Evolutionary conservation across 2,888 invertebrate species (phyloP).

Genomic region (Perizoma flavofasciatum): DNA sequence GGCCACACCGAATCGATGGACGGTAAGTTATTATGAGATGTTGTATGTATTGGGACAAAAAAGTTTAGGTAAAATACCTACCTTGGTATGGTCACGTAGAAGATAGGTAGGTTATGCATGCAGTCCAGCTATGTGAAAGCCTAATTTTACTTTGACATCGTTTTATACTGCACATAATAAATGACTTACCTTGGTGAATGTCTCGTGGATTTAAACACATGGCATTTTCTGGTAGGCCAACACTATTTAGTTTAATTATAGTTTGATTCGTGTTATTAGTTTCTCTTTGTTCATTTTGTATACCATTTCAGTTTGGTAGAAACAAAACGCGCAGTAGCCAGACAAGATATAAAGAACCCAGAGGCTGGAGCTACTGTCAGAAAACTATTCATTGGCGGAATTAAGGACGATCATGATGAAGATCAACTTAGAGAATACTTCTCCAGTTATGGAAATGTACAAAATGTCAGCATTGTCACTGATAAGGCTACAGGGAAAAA

Average conservation of each 20-base stretch:
- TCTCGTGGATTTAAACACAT: constrained; percentile 59
- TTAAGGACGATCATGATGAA: constrained; percentile 97
- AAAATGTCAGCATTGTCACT: constrained; percentile 93
- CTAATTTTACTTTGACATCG: constrained; percentile 66
- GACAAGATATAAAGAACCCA: constrained; percentile 95
- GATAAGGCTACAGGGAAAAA: constrained; percentile 97
- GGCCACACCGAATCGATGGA: constrained; percentile 97
- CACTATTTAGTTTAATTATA: constrained; percentile 38
- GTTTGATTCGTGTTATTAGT: background rate
- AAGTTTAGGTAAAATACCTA: background rate
- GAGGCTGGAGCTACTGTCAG: constrained; percentile 97
- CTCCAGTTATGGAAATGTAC: constrained; percentile 91
- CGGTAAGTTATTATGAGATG: constrained; percentile 71
- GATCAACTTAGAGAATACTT: constrained; percentile 94
- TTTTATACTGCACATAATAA: constrained; percentile 72
- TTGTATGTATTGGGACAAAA: no score
- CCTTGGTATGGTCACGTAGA: background rate
- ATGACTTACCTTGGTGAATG: constrained; percentile 77
- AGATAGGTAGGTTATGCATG: constrained; percentile 39
- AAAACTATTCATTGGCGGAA: constrained; percentile 97
- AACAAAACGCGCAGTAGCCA: constrained; percentile 98
- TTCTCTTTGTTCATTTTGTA: constrained; percentile 2
- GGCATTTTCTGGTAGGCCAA: constrained; percentile 78
- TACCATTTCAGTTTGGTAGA: constrained; percentile 89
- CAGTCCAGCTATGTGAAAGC: constrained; percentile 77